Base-by-base conservation (phyloP, 92 coral and sea anemone genomes). In the Epizoanthus scotinus region DNA sequence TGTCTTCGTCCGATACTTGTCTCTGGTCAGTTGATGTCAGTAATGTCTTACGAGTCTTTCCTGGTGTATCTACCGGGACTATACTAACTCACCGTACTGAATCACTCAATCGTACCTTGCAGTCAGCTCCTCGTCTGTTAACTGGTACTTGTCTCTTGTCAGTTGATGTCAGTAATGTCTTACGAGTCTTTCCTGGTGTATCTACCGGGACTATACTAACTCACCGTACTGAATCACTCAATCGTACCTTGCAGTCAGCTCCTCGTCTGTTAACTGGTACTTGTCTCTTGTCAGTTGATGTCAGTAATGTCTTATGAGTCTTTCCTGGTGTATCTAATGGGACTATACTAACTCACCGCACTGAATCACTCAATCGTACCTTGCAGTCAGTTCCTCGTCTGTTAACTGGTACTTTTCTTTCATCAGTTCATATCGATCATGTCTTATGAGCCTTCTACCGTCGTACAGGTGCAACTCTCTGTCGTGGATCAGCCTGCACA, bases 401-500 rank as follows among this genome's bases (percentile, higher is more conserved):
- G 88, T 73, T 58, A 86, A 84, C 3, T 81, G 78, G 63, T 87
- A 86, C 60, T 92, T 91, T n/a, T 92, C 91, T 61, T 93, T 90
- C 44, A 95, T 72, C 14, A 78, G 34, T 29, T 95, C 77, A 63
- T 90, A 95, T 34, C 97, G 90, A 67, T 93, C 91, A 55, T 89
- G 85, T 58, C 91, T 86, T 57, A 95, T 50, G 18, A 95, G 89
- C 80, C 97, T 86, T 49, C 92, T 88, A 64, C 97, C 94, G 83
- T 95, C 97, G 67, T 95, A 95, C 75, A 95, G 66, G 67, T 91
- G 89, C 6, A 95, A 81, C 73, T 95, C 98, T 69, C 98, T 90
- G 73, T 95, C 98, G 63, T 86, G 91, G 47, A 94, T 81, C 18
- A 94, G 92, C 81, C 98, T 94, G 25, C 14, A 22, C 28, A 38